Evolutionary conservation across 2,888 invertebrate genomes (phyloP).

Genomic region (Apoda limacodes): DNA sequence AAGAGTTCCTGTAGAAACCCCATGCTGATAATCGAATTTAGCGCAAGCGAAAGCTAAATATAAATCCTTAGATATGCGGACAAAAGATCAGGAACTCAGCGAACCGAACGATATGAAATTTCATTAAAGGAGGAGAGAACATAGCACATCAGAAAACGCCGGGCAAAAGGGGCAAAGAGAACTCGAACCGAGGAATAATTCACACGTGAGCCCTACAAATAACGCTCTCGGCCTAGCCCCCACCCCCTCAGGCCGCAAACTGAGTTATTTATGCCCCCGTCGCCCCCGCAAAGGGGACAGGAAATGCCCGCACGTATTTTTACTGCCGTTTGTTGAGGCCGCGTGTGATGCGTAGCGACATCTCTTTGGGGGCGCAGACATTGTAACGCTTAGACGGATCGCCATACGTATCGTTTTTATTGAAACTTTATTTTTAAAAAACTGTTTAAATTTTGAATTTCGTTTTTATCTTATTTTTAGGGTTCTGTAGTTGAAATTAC

Average conservation of each 20-base stretch:
- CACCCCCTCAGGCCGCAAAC: constrained; percentile 44
- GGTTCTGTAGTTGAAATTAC: no score
- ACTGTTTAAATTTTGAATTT: no score
- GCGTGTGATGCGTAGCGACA: constrained; percentile 39
- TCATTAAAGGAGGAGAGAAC: constrained; percentile 60
- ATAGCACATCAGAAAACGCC: constrained; percentile 49
- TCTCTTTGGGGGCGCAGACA: constrained; percentile 39
- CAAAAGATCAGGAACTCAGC: no score
- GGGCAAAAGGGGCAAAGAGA: constrained; percentile 61
- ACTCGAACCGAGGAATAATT: constrained; percentile 69
- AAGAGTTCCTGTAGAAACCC: no score
- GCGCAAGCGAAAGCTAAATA: no score
- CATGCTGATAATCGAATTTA: no score
- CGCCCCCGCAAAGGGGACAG: constrained; percentile 43
- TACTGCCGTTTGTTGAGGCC: constrained; percentile 51
- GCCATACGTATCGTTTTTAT: no score
- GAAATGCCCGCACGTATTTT: constrained; percentile 66
- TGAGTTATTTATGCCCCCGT: constrained; percentile 65
- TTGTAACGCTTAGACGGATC: no score
- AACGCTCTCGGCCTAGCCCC: constrained; percentile 33
- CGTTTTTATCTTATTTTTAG: no score
- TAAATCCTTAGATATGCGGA: no score
- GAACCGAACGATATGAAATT: constrained; percentile 57
- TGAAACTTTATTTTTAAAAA: no score
- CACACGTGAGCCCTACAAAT: constrained; percentile 69